Base-by-base conservation (phyloP, 2,888 invertebrate species). In the Apeira syringaria region DNA sequence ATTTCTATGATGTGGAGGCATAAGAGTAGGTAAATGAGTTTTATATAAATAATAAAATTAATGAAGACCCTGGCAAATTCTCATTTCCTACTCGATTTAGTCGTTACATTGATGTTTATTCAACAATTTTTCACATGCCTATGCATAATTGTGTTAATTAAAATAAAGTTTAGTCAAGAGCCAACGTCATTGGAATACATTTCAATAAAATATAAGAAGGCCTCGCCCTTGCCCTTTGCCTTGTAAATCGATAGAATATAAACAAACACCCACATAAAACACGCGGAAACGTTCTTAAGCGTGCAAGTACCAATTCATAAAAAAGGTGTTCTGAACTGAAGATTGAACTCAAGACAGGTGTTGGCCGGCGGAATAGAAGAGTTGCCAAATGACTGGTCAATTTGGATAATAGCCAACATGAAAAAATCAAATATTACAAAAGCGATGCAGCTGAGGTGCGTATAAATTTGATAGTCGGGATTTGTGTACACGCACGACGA, bases 321-420 rank as follows among this genome's bases (percentile, higher is more conserved):
- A 30, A 12, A 44, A 55, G 31, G 37, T 50, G 53, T 61, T 53
- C 62, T 64, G 68, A 69, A 71, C 56, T 15, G 15, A 15, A 68
- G 64, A 69, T 68, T 54, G 64, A 67, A 67, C 62, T 59, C 66
- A 61, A 69, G 79, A 78, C 84, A 86, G 86, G 84, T 86, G 85
- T 68, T 69, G 54, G 54, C 56, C 69, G 54, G 54, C 56, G 51
- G 61, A 56, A 64, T 59, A 64, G 66, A 74, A 70, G 69, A 64
- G 63, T 74, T 82, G 86, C 83, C 87, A 86, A 86, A 83, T 77
- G 64, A 77, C 73, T 69, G 58, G 59, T 69, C 77, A 68, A 76
- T 82, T 84, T 85, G 84, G 82, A 69, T 22, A 1, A 3, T 2
- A 2, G 76, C 85, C 85, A 84, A 71, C 38, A 43, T 47, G 53